These are phyloP conservation scores for Eumeta japonica DNA, from an alignment of 1,140 invertebrate species.

Conservation along the genomic window DNA sequence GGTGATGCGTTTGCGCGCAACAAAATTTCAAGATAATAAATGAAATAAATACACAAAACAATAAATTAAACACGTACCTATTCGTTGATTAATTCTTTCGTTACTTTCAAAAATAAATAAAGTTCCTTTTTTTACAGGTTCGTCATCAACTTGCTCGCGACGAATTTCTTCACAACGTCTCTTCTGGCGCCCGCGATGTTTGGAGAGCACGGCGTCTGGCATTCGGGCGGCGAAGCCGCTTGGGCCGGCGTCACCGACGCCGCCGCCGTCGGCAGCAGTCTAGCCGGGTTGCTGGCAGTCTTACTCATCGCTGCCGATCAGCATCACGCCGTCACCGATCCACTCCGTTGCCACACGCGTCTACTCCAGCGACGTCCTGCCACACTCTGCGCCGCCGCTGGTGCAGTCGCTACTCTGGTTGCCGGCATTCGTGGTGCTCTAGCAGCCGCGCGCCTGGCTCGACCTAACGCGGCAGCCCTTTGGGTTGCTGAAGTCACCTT, in stretches of 20 bases:
- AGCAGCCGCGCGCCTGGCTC: constrained; percentile 25
- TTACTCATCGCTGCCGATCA: constrained; percentile 83
- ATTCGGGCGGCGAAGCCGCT: constrained; percentile 18
- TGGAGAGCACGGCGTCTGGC: constrained; percentile 39
- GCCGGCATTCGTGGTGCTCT: constrained; percentile 50
- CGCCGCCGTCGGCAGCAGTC: constrained; percentile 37
- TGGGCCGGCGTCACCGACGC: constrained; percentile 43
- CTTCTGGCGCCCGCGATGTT: constrained; percentile 49
- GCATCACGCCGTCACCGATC: constrained; percentile 84
- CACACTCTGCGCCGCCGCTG: constrained; percentile 66
- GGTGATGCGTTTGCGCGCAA: too few relatives aligned
- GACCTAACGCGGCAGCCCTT: constrained; percentile 22
- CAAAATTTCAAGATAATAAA: too few relatives aligned
- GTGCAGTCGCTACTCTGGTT: constrained; percentile 63
- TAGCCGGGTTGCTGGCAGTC: constrained; percentile 62
- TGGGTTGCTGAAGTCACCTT: constrained; percentile 36
- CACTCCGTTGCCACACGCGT: constrained; percentile 77
- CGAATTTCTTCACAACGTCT: constrained; percentile 50
- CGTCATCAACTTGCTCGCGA: constrained; percentile 53
- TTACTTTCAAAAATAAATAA: too few relatives aligned
- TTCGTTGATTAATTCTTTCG: too few relatives aligned
- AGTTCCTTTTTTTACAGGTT: constrained; percentile 52
- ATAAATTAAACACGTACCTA: too few relatives aligned
- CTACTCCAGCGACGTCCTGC: constrained; percentile 72
- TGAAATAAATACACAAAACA: too few relatives aligned